Base-by-base conservation (phyloP, 1,140 invertebrate species). In the Caenorhabditis brenneri region DNA sequence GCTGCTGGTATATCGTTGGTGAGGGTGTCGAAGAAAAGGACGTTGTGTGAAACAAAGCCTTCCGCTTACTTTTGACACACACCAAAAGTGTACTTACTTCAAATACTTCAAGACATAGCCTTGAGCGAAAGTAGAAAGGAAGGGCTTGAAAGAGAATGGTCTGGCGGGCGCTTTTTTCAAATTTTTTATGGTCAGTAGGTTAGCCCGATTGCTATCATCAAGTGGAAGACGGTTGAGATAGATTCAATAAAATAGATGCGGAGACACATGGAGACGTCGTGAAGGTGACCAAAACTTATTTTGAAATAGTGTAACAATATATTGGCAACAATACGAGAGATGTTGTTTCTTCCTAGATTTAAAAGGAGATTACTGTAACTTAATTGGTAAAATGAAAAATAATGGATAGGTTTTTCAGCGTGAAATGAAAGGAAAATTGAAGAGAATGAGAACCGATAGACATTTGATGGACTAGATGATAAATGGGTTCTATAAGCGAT, bases 1-100 rank as follows among this genome's bases (percentile, higher is more conserved):
- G 65, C 65, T 42, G 65, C 65, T 74, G 65, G 65, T 74, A n/a
- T n/a, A 74, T 74, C 65, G 65, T 74, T 74, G 29, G 24, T 19
- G 24, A 42, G 15, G 36, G 36, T 42, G 65, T 74, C 36, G 65
- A 46, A 42, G 65, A n/a, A 74, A 19, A 74, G 65, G 65, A 42
- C 65, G 36, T 74, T 74, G 65, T 74, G 65, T 74, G 65, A 74
- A 74, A 74, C 65, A 74, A 74, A 74, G 65, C 65, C 65, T 74
- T 74, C 65, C 65, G 65, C 65, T 74, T 74, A 74, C 58, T 65
- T 65, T 65, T 65, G 58, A 65, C 58, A 65, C 58, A 65, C 58
- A n/a, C 29, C 16, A 65, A 65, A 36, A 36, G 58, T 33, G 36
- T 42, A 74, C 36, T 24, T 58, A 29, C 24, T 74, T 74, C 65